Evolutionary conservation across 2,797 vertebrate species (phyloP), one percentile per base, ranked within the genome.

Genomic region (Ctenochaetus hawaiiensis): DNA sequence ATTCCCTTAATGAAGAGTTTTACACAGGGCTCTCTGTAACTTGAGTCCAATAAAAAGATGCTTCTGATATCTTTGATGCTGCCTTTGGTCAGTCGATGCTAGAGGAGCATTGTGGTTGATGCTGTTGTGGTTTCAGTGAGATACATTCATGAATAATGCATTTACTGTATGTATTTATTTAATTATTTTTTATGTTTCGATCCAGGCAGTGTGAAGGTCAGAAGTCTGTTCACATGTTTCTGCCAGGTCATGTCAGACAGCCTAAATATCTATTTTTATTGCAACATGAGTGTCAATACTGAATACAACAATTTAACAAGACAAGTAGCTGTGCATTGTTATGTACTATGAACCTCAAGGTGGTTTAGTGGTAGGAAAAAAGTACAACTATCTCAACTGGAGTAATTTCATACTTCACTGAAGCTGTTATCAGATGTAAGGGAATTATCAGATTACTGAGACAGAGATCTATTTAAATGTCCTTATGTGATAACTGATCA

Each of bases 401-500:
- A 65, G 23, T 66, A 13, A 56, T 65, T 58, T 67, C 8, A 62
- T 59, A 45, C 17, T 44, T 48, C 22, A 48, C 23, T 52, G 1
- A 67, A 30, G 30, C 45, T 23, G 3, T 63, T 45, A 48, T 80
- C 20, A 70, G 43, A 58, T 13, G 20, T 11, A 12, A 13, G 13
- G 41, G 6, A 44, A 11, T 66, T 44, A 67, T 82, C 61, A 57
- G 69, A 78, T 44, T n/a, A 51, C 2, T 61, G 12, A 13, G 22
- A 69, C 26, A 54, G 18, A 9, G 47, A 47, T 18, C 13, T 2
- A 52, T 64, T 56, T 52, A 44, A 70, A 52, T 72, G 10, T 0
- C n/a, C 12, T 47, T 11, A 20, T 67, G 17, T 76, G 52, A 81
- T 63, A 73, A 83, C 45, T 45, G 60, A 77, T 75, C 11, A 34